Percentiles rank a stretch among this genome's conserved stretches.
These are phyloP conservation scores for Cephalophus harveyi DNA, from an alignment of 2,113 vertebrate species.

Conservation along the genomic window DNA sequence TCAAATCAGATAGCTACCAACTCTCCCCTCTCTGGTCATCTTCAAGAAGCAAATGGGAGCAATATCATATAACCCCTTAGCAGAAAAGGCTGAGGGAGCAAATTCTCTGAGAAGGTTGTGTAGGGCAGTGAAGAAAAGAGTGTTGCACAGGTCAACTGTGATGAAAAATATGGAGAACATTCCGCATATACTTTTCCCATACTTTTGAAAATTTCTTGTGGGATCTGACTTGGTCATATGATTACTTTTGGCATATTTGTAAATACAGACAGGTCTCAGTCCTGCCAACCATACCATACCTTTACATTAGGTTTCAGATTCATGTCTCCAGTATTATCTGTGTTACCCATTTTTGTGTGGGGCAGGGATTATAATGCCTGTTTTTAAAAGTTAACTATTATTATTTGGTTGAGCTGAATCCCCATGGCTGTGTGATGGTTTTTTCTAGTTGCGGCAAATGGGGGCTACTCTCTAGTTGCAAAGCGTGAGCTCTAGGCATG, in stretches of 20 bases:
- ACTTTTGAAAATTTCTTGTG: background rate
- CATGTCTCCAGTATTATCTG: background rate
- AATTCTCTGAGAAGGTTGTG: background rate
- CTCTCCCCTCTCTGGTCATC: background rate
- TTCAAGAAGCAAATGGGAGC: background rate
- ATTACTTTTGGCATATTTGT: background rate
- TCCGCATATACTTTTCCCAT: background rate
- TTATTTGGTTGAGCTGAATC: background rate
- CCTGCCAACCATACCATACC: background rate
- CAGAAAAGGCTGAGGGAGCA: background rate
- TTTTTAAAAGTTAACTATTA: background rate
- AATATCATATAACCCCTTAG: background rate
- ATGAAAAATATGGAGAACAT: background rate
- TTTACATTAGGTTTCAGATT: background rate
- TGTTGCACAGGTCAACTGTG: background rate
- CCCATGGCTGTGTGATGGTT: background rate
- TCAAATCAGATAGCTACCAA: background rate
- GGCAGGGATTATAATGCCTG: background rate
- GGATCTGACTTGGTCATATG: background rate
- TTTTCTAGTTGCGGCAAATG: fast-evolving
- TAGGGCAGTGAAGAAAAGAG: background rate
- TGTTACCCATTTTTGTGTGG: background rate
- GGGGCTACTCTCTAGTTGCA: background rate
- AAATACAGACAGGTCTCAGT: background rate
- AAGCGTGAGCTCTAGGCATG: background rate